Conservation (phyloP, 2,888 invertebrate species). For the Hypomecis atomaria region DNA sequence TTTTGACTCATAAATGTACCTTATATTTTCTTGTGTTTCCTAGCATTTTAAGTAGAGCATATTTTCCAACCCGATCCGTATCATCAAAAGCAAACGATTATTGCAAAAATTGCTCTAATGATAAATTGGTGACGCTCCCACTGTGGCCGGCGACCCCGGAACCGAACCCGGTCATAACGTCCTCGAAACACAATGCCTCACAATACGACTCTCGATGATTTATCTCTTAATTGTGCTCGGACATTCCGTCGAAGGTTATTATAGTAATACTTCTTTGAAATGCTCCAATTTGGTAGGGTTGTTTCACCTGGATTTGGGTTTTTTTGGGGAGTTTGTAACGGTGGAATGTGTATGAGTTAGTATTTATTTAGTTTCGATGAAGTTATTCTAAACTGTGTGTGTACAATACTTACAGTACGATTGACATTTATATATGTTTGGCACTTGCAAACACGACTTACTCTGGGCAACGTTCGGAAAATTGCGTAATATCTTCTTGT, state of each 20-base stretch:
- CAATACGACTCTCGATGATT: conserved; percentile 70
- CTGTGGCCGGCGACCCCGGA: conserved; percentile 72
- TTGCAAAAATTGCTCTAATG: conserved; percentile 84
- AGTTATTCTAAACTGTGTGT: too few relatives aligned
- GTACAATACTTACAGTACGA: too few relatives aligned
- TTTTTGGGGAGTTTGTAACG: conserved; percentile 26
- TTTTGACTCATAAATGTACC: too few relatives aligned
- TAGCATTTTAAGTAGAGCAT: conserved; percentile 62
- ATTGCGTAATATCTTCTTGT: too few relatives aligned
- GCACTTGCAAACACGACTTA: too few relatives aligned
- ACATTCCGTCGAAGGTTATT: conserved; percentile 69
- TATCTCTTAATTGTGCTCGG: conserved; percentile 79
- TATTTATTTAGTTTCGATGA: background rate
- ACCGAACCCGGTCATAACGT: conserved; percentile 80
- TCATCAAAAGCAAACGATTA: conserved; percentile 77
- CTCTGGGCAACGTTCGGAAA: too few relatives aligned
- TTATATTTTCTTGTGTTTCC: too few relatives aligned
- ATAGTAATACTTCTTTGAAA: conserved; percentile 68
- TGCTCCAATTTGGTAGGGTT: conserved; percentile 42
- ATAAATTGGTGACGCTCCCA: conserved; percentile 83
- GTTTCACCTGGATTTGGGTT: conserved; percentile 38
- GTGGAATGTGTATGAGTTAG: conserved; percentile 11
- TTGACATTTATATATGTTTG: too few relatives aligned
- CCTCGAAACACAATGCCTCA: conserved; percentile 74
- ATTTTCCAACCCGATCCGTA: conserved; percentile 41